These are phyloP conservation scores for Stenodema calcarata DNA, from an alignment of 2,888 invertebrate genomes.

Conservation along the genomic window DNA sequence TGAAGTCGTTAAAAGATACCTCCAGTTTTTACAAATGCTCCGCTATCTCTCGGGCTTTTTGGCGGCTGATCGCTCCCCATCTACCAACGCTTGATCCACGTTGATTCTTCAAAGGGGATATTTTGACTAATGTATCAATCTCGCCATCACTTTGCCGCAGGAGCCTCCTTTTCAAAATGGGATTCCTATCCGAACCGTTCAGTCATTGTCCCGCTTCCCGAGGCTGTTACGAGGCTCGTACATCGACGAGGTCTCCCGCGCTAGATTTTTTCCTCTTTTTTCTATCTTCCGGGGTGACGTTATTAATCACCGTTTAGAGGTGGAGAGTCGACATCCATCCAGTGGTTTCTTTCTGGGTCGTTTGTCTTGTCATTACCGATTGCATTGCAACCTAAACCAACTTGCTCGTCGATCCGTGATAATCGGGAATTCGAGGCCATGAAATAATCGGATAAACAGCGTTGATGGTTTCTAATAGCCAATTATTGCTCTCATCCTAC, in stretches of 20 bases:
- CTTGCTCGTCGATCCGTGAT: neutral
- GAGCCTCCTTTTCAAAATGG: neutral
- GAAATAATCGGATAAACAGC: neutral
- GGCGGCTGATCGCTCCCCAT: neutral
- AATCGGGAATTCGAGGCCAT: neutral
- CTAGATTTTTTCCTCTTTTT: neutral
- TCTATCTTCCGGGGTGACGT: neutral
- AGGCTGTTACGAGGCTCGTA: neutral
- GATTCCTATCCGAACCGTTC: neutral
- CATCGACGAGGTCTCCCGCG: neutral
- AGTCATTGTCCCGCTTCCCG: neutral
- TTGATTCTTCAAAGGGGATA: neutral
- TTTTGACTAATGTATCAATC: conserved; percentile 2
- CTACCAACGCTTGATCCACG: neutral
- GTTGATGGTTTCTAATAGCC: neutral
- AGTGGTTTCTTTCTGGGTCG: neutral
- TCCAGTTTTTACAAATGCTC: neutral
- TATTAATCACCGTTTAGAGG: neutral
- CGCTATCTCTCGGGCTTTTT: neutral
- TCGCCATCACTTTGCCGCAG: neutral
- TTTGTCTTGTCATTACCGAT: neutral
- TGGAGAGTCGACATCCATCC: neutral
- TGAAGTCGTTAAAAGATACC: neutral
- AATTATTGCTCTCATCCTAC: too few relatives aligned
- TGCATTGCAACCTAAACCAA: neutral